These are phyloP conservation scores for Erebia epiphron DNA, from an alignment of 2,888 invertebrate species.

Conservation along the genomic window DNA sequence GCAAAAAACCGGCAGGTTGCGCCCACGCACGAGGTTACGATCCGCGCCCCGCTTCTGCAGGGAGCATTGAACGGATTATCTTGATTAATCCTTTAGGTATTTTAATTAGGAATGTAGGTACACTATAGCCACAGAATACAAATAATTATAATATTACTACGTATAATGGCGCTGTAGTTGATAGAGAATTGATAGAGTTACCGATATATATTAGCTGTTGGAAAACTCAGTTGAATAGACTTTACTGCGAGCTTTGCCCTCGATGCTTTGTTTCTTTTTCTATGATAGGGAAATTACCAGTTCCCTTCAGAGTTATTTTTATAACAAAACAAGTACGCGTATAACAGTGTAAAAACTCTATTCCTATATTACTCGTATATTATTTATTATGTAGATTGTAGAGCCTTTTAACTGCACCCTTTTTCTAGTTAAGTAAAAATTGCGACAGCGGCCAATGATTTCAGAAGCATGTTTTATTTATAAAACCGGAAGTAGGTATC, in stretches of 20 bases:
- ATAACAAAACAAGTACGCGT: neutral
- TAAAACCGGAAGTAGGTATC: constrained; percentile 16
- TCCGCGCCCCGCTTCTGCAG: constrained; percentile 33
- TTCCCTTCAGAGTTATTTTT: neutral
- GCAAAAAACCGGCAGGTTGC: constrained; percentile 77
- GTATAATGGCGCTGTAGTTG: too few relatives aligned
- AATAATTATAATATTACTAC: too few relatives aligned
- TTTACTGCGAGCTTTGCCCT: constrained; percentile 3
- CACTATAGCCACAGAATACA: too few relatives aligned
- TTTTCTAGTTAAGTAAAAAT: neutral
- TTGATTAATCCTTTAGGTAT: constrained; percentile 27
- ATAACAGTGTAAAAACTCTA: neutral
- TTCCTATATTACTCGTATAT: neutral
- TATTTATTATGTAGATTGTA: neutral
- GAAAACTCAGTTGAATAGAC: constrained; percentile 5
- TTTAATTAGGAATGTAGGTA: neutral
- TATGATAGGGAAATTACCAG: neutral
- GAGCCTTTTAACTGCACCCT: neutral
- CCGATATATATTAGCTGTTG: neutral
- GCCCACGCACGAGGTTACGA: constrained; percentile 59
- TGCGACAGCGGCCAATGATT: neutral
- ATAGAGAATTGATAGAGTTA: neutral
- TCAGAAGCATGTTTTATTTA: neutral
- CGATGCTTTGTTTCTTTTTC: neutral
- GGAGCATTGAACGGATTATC: constrained; percentile 37